A percentile compares a stretch with the other conserved stretches of the same genome.
Conservation (phyloP, 1,140 invertebrate genomes). For the Pinna nobilis region DNA sequence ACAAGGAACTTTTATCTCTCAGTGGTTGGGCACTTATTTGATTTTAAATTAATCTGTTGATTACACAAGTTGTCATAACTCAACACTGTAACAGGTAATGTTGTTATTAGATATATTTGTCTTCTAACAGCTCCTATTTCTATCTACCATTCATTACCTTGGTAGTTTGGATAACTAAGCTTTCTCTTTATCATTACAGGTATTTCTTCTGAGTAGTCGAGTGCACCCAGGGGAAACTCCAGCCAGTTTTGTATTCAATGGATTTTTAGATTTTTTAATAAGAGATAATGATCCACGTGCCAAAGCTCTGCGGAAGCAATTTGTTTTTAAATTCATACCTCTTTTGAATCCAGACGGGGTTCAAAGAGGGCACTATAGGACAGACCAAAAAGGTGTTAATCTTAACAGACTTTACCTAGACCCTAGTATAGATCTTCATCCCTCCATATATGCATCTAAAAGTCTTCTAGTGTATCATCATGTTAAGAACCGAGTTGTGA, state of each 20-base stretch:
- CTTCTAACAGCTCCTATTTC: too few species aligned
- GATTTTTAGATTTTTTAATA: slow-evolving; percentile 74
- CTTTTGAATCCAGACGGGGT: slow-evolving; percentile 96
- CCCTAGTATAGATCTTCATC: slow-evolving; percentile 69
- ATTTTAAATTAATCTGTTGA: too few species aligned
- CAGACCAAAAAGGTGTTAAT: slow-evolving; percentile 83
- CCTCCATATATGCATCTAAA: slow-evolving; percentile 75
- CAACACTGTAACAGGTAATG: too few species aligned
- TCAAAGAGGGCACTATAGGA: slow-evolving; percentile 90
- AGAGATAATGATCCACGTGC: slow-evolving; percentile 72
- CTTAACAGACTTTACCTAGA: slow-evolving; percentile 74
- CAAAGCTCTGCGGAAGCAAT: slow-evolving; percentile 78
- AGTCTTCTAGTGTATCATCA: slow-evolving; percentile 74
- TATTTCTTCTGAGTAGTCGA: slow-evolving; percentile 73
- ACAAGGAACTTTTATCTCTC: too few species aligned
- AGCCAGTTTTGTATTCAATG: slow-evolving; percentile 74
- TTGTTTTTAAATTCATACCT: slow-evolving; percentile 95
- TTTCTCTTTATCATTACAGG: slow-evolving; percentile 55
- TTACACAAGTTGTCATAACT: too few species aligned
- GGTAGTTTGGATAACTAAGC: not conserved
- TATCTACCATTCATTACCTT: too few species aligned
- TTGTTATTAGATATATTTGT: too few species aligned
- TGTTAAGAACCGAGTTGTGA: slow-evolving; percentile 58
- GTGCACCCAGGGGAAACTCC: slow-evolving; percentile 76
- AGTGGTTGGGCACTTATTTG: too few species aligned